Evolutionary conservation across 2,888 invertebrate species (phyloP), one percentile per base, ranked within the genome.

Genomic region (Melanostoma mellinum): DNA sequence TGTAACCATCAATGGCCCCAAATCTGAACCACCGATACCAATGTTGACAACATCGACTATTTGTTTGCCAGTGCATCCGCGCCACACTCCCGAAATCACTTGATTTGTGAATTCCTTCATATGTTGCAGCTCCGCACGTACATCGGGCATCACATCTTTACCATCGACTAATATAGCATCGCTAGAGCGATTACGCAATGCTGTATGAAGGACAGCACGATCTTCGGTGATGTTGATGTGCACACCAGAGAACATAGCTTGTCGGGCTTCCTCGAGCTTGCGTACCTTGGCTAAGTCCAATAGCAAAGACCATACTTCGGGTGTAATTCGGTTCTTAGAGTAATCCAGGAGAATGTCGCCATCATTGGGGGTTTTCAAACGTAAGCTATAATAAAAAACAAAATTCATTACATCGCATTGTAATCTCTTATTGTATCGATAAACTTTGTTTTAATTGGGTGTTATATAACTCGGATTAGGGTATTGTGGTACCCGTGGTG

Each of bases 1-100:
- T 0, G 99, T 99, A 52, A 99, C 99, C 99, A 99, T 99, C 56
- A 98, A 92, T 0, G 99, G 99, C 2, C 99, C 99, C 89, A 99
- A 93, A 93, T 99, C 99, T 0, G 99, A 99, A 44, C 99, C 99
- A 40, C 99, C 99, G 89, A 99, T 99, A 79, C 99, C 99, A 91
- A 99, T 99, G 92, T 99, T 99, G 79, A 99, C 96, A 46, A 99
- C 97, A 93, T 99, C 99, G 58, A 97, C 98, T 80, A 99, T 99
- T 78, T 95, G 91, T 92, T 98, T 97, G 20, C 98, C 99, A 0
- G 98, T 97, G 91, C 95, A 97, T 9, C 95, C 95, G 87, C 94
- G 94, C 95, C 95, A 95, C 6, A 93, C 92, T 0, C 95, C 95
- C 53, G 93, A 93, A 55, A 95, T 92, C 52, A 98, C 95, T 88